Conservation (phyloP, 2,113 vertebrate genomes). For the Laterallus jamaicensis region DNA sequence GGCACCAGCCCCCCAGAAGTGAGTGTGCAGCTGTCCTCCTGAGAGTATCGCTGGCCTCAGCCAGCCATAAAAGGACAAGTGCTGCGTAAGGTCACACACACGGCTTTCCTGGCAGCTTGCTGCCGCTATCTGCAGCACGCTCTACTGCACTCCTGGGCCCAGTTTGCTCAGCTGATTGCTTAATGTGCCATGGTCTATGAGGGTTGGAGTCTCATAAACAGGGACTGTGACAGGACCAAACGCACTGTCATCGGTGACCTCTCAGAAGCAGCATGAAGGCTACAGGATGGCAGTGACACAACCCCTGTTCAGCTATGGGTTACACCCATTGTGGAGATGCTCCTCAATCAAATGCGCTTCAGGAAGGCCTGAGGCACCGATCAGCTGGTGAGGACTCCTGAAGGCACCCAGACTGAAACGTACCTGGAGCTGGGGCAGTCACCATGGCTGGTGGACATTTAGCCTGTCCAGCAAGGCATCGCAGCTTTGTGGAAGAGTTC, state of each 20-base stretch:
- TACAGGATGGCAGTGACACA: not conserved
- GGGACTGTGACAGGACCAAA: not conserved
- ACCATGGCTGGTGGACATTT: fast-evolving
- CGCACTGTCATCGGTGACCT: not conserved
- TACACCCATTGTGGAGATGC: not conserved
- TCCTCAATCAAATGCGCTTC: not conserved
- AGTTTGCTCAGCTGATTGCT: not conserved
- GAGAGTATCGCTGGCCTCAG: not conserved
- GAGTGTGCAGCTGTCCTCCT: not conserved
- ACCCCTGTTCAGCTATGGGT: not conserved
- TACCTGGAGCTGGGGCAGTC: not conserved
- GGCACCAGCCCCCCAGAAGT: not conserved
- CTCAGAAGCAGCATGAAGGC: not conserved
- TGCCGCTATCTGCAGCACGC: not conserved
- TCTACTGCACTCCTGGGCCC: not conserved
- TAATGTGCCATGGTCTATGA: not conserved
- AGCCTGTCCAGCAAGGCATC: fast-evolving
- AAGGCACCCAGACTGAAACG: not conserved
- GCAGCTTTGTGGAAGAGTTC: not conserved
- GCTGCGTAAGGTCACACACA: not conserved
- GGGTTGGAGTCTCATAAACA: not conserved
- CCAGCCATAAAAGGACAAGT: not conserved
- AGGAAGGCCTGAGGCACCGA: not conserved
- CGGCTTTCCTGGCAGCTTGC: not conserved
- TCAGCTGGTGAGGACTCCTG: not conserved